Base-by-base conservation (phyloP, 2,113 vertebrate species). In the Cryptomyrus ogoouensis region DNA sequence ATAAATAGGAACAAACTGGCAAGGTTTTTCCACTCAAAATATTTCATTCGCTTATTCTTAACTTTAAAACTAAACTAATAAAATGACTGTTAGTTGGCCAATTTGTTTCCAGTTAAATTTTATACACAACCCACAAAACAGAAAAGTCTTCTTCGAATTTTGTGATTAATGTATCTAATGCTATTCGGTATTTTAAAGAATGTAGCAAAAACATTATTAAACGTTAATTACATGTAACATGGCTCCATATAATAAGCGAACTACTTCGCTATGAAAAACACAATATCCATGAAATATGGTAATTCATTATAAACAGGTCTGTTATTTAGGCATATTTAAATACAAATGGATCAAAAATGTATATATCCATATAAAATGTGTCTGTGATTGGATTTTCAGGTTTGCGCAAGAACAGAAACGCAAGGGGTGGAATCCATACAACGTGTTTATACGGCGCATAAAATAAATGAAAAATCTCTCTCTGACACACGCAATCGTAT, bases 401-500 rank as follows among this genome's bases (percentile, higher is more conserved):
- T 91, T 89, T 85, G 89, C 85, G 27, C 50, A 50, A 19, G 85
- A 77, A 84, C 52, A 66, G 70, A 62, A 84, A 50, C 8, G 31
- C 56, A 53, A 80, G 50, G 83, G 52, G 52, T 66, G 80, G 90
- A 93, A 94, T 95, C 95, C 94, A 94, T 94, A 94, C 94, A 94
- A 88, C 84, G 88, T 31, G 87, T 86, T 86, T 89, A 87, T 94
- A 87, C 93, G 88, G 91, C 93, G 92, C 91, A 91, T 91, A 92
- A 91, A 92, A 94, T 92, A 90, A 95, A 46, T 58, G 93, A 92
- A 93, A 95, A 95, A 95, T 93, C 94, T 93, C 94, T 94, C 94
- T 96, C 93, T 96, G 94, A 92, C 95, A 96, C 93, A 95, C 95
- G 95, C 96, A 96, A 95, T 97, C 97, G 95, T 95, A 98, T 98